Base-by-base conservation (phyloP, 1,140 invertebrate genomes). In the Cyphomyrmex costatus region DNA sequence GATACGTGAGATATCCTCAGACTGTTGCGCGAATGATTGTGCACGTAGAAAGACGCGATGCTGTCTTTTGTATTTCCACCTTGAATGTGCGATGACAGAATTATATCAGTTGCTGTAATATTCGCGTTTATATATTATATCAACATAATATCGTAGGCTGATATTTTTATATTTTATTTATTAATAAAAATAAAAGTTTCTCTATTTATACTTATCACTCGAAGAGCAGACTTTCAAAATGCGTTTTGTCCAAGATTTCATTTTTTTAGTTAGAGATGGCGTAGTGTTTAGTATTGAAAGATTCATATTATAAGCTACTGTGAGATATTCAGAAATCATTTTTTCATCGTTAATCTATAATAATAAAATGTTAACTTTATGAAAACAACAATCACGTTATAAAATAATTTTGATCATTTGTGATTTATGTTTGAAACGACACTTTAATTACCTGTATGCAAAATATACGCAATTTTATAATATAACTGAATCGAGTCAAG, bases 1-100 rank as follows among this genome's bases (percentile, higher is more conserved):
- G 82, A 85, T 85, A 85, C 82, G 73, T 78, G 82, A 85, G 82
- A 24, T 49, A 83, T 83, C 68, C 53, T 74, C 8, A 36, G 6
- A 74, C 27, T 74, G 68, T 74, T 83, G 66, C 66, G 51, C 33
- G 68, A 73, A 83, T 73, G 60, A 60, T 60, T 74, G 79, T 74
- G 14, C n/a, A 73, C 36, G 5, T 7, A n/a, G 53, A 16, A n/a
- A 73, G 33, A 73, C 14, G 46, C 77, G 30, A 42, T 14, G 30
- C 33, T n/a, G 19, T 42, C 30, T 19, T 66, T 49, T 46, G 7
- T n/a, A 27, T 21, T 46, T 71, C 19, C 24, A 2, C 24, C 1
- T 74, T 49, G 24, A 49, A 73, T 33, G 10, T n/a, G 51, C 53
- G 10, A 42, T 16, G 7, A 42, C 30, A 42, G 1, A 5, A 36